Evolutionary conservation across 2,797 vertebrate genomes (phyloP).

Genomic region (Nannoperca australis): DNA sequence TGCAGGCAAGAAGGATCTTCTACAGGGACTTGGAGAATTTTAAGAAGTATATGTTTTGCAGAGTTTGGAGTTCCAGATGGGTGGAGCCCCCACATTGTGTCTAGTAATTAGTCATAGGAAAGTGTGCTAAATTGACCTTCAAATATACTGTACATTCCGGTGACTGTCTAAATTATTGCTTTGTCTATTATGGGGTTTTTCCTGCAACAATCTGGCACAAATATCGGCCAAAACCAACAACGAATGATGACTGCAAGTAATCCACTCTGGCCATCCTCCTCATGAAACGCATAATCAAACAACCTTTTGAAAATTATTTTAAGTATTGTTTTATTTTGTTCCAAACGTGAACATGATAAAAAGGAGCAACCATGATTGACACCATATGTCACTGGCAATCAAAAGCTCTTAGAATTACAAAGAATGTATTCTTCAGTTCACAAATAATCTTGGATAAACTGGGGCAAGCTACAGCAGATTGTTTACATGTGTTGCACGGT

Average conservation of each 20-base stretch:
- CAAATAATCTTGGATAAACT: slow-evolving; percentile 31
- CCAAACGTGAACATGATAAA: slow-evolving; percentile 36
- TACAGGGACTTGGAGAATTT: background rate
- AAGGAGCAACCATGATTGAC: slow-evolving; percentile 41
- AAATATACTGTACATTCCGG: background rate
- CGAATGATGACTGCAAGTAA: background rate
- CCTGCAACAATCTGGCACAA: slow-evolving; percentile 14
- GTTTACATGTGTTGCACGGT: slow-evolving; percentile 59
- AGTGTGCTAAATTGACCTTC: slow-evolving; percentile 16
- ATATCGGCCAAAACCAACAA: slow-evolving; percentile 20
- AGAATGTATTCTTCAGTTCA: slow-evolving; percentile 26
- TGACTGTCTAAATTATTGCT: slow-evolving; percentile 13
- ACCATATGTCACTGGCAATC: slow-evolving; percentile 55
- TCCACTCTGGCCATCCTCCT: background rate
- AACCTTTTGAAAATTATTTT: background rate
- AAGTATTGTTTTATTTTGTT: slow-evolving; percentile 15
- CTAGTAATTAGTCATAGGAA: slow-evolving; percentile 25
- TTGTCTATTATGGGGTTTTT: slow-evolving; percentile 1
- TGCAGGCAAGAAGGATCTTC: background rate
- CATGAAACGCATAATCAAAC: slow-evolving; percentile 39
- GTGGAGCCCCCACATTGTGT: background rate
- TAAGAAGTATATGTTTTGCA: background rate
- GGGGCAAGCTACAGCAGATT: slow-evolving; percentile 35
- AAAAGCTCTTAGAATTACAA: slow-evolving; percentile 31
- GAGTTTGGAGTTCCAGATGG: slow-evolving; percentile 4